phyloP scores from a whole-genome alignment of 1,140 invertebrate genomes.

The Sitobion miscanthi region DNA sequence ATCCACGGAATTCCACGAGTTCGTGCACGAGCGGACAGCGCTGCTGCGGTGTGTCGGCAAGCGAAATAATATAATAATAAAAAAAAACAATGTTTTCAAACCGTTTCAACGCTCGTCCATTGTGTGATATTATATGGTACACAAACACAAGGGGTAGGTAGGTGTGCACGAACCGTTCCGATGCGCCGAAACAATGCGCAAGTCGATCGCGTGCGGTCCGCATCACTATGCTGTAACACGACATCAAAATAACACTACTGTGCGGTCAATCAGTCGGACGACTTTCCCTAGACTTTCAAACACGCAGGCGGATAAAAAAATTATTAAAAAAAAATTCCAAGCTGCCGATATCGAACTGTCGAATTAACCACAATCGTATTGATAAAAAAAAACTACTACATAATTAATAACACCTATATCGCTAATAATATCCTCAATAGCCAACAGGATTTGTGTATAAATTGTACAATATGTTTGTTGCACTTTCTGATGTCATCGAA shows the following conservation, averaged over 20 bases:
- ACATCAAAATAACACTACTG: neutral
- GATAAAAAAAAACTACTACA: no score
- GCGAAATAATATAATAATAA: neutral
- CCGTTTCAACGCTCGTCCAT: neutral
- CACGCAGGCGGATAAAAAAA: neutral
- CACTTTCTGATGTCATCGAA: no score
- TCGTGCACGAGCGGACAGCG: neutral
- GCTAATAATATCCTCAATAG: no score
- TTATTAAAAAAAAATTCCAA: no score
- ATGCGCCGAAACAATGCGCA: neutral
- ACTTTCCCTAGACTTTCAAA: neutral
- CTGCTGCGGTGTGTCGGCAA: neutral
- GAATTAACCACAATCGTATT: no score
- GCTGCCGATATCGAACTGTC: no score
- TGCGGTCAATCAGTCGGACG: neutral
- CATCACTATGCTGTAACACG: neutral
- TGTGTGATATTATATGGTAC: neutral
- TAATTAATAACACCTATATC: no score
- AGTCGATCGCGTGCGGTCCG: neutral
- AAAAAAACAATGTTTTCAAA: conserved; percentile 7
- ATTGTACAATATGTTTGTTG: no score
- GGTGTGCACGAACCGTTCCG: neutral
- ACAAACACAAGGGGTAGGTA: neutral
- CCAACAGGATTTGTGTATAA: no score
- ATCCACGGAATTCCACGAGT: neutral